Percentiles rank a stretch among this genome's conserved stretches.
Evolutionary conservation across 2,888 invertebrate genomes (phyloP).

Genomic region (Parnassius mnemosyne): DNA sequence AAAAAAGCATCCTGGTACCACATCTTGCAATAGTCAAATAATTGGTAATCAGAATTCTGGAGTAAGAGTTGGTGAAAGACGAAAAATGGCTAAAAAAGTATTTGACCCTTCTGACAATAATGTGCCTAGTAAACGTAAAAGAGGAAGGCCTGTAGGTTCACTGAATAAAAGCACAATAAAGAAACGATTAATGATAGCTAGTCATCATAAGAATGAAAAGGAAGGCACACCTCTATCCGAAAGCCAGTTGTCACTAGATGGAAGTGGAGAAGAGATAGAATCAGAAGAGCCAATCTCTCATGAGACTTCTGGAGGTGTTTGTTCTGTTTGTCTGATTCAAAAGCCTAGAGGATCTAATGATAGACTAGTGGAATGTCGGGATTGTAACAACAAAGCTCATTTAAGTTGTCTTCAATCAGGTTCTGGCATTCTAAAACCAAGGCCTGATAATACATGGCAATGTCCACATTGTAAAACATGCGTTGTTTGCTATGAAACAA

Average conservation of each 20-base stretch:
- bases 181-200: slow-evolving; percentile 64
- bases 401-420: slow-evolving; percentile 85
- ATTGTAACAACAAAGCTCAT: slow-evolving; percentile 88
- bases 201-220: slow-evolving; percentile 47
- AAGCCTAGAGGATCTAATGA: slow-evolving; percentile 82
- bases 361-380: slow-evolving; percentile 84
- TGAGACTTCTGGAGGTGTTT: slow-evolving; percentile 80
- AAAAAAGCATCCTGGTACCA: slow-evolving; percentile 58
- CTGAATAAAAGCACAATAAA: slow-evolving; percentile 82
- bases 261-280: slow-evolving; percentile 70
- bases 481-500: slow-evolving; percentile 88
- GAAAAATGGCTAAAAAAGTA: slow-evolving; percentile 90
- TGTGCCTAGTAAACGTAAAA: slow-evolving; percentile 84
- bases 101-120: slow-evolving; percentile 93
- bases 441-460: slow-evolving; percentile 88
- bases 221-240: slow-evolving; percentile 64
- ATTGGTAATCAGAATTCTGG: slow-evolving; percentile 57
- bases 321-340: slow-evolving; percentile 82
- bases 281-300: slow-evolving; percentile 62
- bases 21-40: slow-evolving; percentile 48
- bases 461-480: slow-evolving; percentile 95
- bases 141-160: slow-evolving; percentile 84
- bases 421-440: slow-evolving; percentile 82
- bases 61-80: slow-evolving; percentile 80
- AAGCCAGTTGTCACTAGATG: slow-evolving; percentile 64